Percentiles rank a stretch among this genome's conserved stretches.
phyloP scores from a whole-genome alignment of 2,888 invertebrate species.

The Limenitis camilla region DNA sequence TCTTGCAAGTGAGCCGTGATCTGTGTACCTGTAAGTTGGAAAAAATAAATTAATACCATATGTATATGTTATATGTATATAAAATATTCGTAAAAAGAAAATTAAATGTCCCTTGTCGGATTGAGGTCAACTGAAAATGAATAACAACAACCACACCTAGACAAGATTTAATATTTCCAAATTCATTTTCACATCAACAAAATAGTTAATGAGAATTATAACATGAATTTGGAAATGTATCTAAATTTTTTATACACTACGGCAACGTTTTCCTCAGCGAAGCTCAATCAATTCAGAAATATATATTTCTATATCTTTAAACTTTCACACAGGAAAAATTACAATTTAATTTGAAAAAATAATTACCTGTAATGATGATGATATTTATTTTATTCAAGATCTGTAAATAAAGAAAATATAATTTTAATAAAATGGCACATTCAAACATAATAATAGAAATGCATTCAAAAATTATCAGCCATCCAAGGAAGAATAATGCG shows the following conservation, averaged over 20 bases:
- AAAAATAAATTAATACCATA: neutral
- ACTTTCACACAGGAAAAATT: too few species aligned
- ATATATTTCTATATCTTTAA: too few species aligned
- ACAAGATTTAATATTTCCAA: conserved; percentile 58
- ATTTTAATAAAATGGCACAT: neutral
- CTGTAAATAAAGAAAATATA: conserved; percentile 28
- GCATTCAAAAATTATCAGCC: conserved; percentile 44
- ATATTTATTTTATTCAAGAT: too few species aligned
- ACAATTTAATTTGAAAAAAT: too few species aligned
- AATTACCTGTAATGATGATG: too few species aligned
- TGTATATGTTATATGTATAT: neutral
- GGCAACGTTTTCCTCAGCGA: too few species aligned
- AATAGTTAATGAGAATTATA: conserved; percentile 19
- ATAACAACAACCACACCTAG: conserved; percentile 68
- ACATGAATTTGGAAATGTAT: conserved; percentile 17
- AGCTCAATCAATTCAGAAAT: too few species aligned
- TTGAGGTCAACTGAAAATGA: conserved; percentile 62
- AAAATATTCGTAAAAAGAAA: neutral
- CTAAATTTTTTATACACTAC: conserved; percentile 17
- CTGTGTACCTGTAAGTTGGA: neutral
- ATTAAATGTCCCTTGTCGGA: conserved; percentile 58
- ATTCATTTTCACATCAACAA: conserved; percentile 44
- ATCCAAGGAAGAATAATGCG: conserved; percentile 74
- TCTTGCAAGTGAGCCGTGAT: neutral
- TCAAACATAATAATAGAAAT: neutral